A percentile compares a stretch with the other conserved stretches of the same genome.
Evolutionary conservation across 1,140 invertebrate species (phyloP).

Genomic region (Lanistes nyassanus): DNA sequence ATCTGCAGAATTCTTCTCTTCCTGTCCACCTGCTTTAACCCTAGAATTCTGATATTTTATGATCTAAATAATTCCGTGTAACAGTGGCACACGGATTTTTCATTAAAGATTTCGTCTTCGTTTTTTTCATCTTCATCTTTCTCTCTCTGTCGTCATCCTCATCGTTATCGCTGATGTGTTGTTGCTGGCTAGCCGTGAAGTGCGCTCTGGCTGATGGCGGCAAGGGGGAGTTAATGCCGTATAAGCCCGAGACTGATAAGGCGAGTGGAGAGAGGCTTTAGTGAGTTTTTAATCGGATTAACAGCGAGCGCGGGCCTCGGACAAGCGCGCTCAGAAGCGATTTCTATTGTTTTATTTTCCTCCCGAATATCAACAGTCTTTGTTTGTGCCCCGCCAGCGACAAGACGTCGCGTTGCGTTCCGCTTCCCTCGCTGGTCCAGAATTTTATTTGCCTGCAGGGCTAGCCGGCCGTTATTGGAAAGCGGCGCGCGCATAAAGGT

Average conservation of each 20-base stretch:
- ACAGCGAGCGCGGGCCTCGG: neutral
- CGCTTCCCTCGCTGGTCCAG: neutral
- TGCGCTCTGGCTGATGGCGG: too few species aligned
- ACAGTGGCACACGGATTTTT: too few species aligned
- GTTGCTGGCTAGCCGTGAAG: too few species aligned
- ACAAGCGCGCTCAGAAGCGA: neutral
- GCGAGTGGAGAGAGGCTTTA: neutral
- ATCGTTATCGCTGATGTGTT: neutral
- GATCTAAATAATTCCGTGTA: too few species aligned
- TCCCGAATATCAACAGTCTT: neutral
- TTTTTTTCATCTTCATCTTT: constrained; percentile 3
- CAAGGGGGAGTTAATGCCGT: too few species aligned
- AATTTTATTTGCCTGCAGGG: neutral
- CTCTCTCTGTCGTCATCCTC: constrained; percentile 5
- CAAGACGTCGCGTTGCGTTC: neutral
- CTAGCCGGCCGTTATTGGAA: neutral
- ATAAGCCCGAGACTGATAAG: too few species aligned
- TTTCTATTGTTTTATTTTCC: neutral
- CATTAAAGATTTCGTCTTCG: too few species aligned
- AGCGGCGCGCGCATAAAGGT: too few species aligned
- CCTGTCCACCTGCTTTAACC: too few species aligned
- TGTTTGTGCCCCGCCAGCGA: constrained; percentile 1
- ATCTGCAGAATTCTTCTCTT: too few species aligned
- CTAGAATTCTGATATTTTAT: too few species aligned
- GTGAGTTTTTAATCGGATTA: constrained; percentile 11